These are phyloP conservation scores for Pristionchus japonicus DNA, from an alignment of 2,888 invertebrate genomes.

Conservation along the genomic window DNA sequence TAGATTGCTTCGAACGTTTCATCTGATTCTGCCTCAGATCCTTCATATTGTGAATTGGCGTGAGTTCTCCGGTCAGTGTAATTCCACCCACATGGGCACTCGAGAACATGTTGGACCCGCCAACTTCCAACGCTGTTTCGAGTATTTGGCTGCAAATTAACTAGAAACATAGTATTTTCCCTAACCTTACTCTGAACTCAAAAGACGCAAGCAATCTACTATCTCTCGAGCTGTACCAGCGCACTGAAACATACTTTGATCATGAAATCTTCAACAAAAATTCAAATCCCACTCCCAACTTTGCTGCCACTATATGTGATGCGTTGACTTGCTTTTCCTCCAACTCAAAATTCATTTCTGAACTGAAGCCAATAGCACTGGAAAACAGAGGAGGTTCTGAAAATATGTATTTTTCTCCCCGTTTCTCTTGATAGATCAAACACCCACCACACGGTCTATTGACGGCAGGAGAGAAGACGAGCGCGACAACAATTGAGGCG, in stretches of 20 bases:
- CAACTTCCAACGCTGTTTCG: not conserved
- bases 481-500: not conserved
- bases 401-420: too few species aligned
- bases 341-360: not conserved
- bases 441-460: not conserved
- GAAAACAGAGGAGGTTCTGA: not conserved
- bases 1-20: too few species aligned
- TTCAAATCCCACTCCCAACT: not conserved
- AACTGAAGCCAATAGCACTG: not conserved
- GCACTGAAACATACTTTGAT: not conserved
- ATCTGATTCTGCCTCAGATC: not conserved
- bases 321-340: constrained; percentile 2
- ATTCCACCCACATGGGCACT: not conserved
- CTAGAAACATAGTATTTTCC: too few species aligned
- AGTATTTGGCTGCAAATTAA: not conserved
- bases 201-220: not conserved
- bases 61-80: not conserved
- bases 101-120: not conserved
- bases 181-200: too few species aligned
- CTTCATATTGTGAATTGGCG: not conserved
- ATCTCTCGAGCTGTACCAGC: not conserved
- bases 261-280: too few species aligned
- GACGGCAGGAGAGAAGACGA: not conserved
- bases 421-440: too few species aligned
- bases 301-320: not conserved